phyloP scores from a whole-genome alignment of 2,888 invertebrate genomes.

The Drosophila stalkeri region DNA sequence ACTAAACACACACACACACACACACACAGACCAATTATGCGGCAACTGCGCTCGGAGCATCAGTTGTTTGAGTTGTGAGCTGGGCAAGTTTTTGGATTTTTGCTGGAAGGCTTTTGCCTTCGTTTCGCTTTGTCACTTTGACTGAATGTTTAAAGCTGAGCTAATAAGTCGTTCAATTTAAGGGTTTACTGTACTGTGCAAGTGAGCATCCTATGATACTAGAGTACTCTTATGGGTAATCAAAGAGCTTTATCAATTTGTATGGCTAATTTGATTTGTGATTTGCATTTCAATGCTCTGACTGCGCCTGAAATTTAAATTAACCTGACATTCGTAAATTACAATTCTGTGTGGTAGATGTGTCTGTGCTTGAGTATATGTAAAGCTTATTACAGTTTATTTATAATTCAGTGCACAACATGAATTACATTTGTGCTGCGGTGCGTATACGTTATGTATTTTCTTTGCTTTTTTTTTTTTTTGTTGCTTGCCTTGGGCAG shows the following conservation, averaged over 20 bases:
- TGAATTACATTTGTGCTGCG: constrained; percentile 40
- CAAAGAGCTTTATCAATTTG: constrained; percentile 29
- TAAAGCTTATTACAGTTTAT: constrained; percentile 60
- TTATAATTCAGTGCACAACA: constrained; percentile 68
- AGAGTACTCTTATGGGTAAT: constrained; percentile 3
- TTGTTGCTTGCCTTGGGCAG: neutral
- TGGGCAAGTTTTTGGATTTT: constrained; percentile 17
- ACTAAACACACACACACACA: constrained; percentile 15
- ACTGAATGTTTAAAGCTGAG: constrained; percentile 37
- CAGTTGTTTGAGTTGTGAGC: constrained; percentile 36
- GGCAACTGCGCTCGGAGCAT: constrained; percentile 36
- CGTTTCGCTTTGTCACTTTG: constrained; percentile 20
- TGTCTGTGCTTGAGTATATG: constrained; percentile 29
- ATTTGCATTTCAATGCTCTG: constrained; percentile 39
- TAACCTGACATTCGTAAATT: constrained; percentile 41
- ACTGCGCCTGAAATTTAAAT: constrained; percentile 50
- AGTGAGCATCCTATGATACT: neutral
- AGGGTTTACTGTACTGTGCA: neutral
- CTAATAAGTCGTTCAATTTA: constrained; percentile 6
- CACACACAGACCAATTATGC: constrained; percentile 43
- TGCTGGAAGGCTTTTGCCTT: neutral
- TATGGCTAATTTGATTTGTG: constrained; percentile 68
- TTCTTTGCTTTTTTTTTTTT: neutral
- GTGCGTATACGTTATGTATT: constrained; percentile 42
- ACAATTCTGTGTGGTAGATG: constrained; percentile 17